phyloP scores from a whole-genome alignment of 1,140 invertebrate genomes.

The Ruditapes philippinarum region DNA sequence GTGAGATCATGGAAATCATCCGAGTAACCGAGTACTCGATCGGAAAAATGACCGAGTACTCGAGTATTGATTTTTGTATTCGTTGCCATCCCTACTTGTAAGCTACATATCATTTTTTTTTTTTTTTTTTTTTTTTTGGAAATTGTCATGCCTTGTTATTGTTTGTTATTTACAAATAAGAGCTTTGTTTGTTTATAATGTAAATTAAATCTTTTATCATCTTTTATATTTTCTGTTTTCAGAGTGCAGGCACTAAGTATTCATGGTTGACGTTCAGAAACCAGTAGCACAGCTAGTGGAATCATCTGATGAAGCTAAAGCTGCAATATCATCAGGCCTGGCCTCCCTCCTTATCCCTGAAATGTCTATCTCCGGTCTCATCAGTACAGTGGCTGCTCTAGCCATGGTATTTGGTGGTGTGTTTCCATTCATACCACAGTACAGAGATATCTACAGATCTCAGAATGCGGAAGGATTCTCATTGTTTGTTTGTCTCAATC shows the following conservation, averaged over 20 bases:
- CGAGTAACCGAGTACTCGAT: too few species aligned
- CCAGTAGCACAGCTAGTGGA: slow-evolving; percentile 38
- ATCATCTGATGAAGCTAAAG: slow-evolving; percentile 10
- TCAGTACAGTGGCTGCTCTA: slow-evolving; percentile 71
- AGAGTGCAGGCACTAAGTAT: neutral
- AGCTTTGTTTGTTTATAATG: too few species aligned
- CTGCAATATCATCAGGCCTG: neutral
- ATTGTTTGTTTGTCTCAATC: slow-evolving; percentile 97
- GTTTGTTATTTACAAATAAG: too few species aligned
- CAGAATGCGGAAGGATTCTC: slow-evolving; percentile 98
- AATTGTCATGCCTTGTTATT: too few species aligned
- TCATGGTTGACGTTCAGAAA: slow-evolving; percentile 52
- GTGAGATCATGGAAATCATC: too few species aligned
- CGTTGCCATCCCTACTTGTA: too few species aligned
- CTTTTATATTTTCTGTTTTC: too few species aligned
- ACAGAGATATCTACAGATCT: slow-evolving; percentile 95
- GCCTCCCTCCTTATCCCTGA: slow-evolving; percentile 54
- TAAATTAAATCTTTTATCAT: too few species aligned
- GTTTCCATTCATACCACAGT: slow-evolving; percentile 96
- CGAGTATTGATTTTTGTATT: too few species aligned
- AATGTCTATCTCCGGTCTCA: slow-evolving; percentile 71
- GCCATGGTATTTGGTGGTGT: slow-evolving; percentile 97
- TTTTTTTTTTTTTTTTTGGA: too few species aligned
- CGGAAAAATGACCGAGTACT: too few species aligned
- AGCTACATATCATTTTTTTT: too few species aligned